Evolutionary conservation across 2,888 invertebrate species (phyloP), one percentile per base, ranked within the genome.

Genomic region (Sesamia inferens): DNA sequence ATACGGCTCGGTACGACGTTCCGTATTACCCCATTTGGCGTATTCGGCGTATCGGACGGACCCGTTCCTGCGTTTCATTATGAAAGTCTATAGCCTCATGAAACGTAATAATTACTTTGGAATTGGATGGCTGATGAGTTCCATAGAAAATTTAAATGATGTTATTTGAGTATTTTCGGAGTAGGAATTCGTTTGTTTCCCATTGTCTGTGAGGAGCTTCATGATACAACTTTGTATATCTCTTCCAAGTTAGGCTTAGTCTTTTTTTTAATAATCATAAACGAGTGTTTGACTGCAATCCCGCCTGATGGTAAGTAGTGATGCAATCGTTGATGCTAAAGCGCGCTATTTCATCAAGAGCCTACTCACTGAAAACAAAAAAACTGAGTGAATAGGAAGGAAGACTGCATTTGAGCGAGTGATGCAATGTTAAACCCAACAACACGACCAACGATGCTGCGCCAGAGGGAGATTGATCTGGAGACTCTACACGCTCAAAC

Each of bases 81-180:
- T 51, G 63, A 58, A 68, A 79, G 82, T 51, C 73, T 81, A 73
- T 57, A 58, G 51, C 68, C 58, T 71, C 78, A 75, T 78, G 81
- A 83, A 81, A 75, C 73, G 76, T 74, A 68, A 78, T 84, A 81
- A 85, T 85, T 85, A 76, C 71, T 74, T 67, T 42, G 39, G 14
- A 81, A 83, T 85, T 75, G 77, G 65, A 67, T 61, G 54, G 58
- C 64, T 69, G 79, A 83, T 76, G 84, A 83, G 76, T 66, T 74
- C 67, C 68, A 31, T 76, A 31, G 57, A 71, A 59, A 68, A 72
- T 81, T 75, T 74, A 65, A 85, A 71, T 74, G 68, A 75, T 74
- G 69, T 82, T 82, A 74, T 79, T 66, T 71, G 55, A 63, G 55
- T 62, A 58, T 78, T 81, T 58, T 39, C 11, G 19, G 66, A 13